Conservation (phyloP, 2,888 invertebrate genomes). For the Mythimna loreyi region DNA sequence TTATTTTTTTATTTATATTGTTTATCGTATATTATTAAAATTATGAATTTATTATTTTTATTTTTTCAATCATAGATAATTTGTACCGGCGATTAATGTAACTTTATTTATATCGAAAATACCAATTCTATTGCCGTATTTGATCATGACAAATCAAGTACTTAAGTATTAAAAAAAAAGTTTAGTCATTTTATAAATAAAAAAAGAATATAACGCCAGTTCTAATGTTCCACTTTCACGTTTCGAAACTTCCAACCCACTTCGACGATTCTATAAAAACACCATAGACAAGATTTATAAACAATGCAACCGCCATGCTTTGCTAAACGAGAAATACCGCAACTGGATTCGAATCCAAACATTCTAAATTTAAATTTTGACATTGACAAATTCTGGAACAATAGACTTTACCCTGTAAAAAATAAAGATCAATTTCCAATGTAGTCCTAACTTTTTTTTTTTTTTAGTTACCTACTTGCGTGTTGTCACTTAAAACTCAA, state of each 20-base stretch:
- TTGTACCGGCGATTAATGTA: not conserved
- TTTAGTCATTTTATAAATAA: not conserved
- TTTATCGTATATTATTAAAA: not conserved
- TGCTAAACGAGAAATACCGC: slow-evolving; percentile 38
- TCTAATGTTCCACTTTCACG: slow-evolving; percentile 31
- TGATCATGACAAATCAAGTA: not conserved
- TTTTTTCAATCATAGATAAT: not conserved
- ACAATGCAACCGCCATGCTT: slow-evolving; percentile 34
- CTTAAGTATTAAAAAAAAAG: slow-evolving; percentile 12
- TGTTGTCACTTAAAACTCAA: not conserved
- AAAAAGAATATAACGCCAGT: slow-evolving; percentile 1
- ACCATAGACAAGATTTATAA: slow-evolving; percentile 42
- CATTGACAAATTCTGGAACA: not conserved
- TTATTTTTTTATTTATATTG: not conserved
- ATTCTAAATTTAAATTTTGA: slow-evolving; percentile 5
- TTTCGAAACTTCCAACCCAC: slow-evolving; percentile 10
- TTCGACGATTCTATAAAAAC: slow-evolving; percentile 26
- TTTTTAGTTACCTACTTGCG: not conserved
- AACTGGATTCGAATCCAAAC: slow-evolving; percentile 46
- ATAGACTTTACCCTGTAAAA: not conserved
- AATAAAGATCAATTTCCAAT: not conserved
- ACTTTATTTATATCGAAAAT: not conserved
- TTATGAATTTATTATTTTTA: not conserved
- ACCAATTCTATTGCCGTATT: not conserved
- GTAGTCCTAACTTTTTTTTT: not conserved